Base-by-base conservation (phyloP, 2,888 invertebrate species). In the Dyspetes luteomarginatus region DNA sequence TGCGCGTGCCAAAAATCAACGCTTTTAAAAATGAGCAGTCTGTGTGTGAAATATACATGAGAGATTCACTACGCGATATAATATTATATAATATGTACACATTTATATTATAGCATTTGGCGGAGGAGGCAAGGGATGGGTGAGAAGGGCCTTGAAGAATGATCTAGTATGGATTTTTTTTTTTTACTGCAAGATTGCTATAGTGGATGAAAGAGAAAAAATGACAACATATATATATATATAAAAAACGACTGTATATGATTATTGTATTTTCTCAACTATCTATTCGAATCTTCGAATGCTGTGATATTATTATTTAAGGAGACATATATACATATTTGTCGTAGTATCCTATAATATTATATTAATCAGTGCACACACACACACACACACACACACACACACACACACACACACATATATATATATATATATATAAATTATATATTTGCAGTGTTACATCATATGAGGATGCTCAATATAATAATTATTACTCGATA, bases 241-340 rank as follows among this genome's bases (percentile, higher is more conserved):
- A 58, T 22, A 22, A 36, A 36, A 36, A 58, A 76, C 24, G 30
- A 58, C 60, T 65, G 15, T 36, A 45, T 71, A 45, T 26, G 50
- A 65, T 67, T 60, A 24, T n/a, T n/a, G n/a, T n/a, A 45, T 71
- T 30, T 36, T 55, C 17, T 67, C 45, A 60, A 65, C 45, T 56
- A 50, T 65, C 71, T 56, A 73, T 64, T 26, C 50, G 64, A 69
- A 79, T 77, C 28, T 58, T 76, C 2, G 5, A 82, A 80, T 62
- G 64, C 82, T 84, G 84, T 84, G 84, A 84, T 84, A 82, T 82
- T 84, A 81, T 81, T 79, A 58, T 45, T 72, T 75, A 78, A 81
- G 71, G 45, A 73, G 22, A n/a, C n/a, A n/a, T n/a, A n/a, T 2
- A 67, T 22, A 56, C 19, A 19, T 45, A 77, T 48, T 30, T 55